Conservation (phyloP, 2,797 vertebrate genomes). For the Lagocephalus sceleratus region DNA sequence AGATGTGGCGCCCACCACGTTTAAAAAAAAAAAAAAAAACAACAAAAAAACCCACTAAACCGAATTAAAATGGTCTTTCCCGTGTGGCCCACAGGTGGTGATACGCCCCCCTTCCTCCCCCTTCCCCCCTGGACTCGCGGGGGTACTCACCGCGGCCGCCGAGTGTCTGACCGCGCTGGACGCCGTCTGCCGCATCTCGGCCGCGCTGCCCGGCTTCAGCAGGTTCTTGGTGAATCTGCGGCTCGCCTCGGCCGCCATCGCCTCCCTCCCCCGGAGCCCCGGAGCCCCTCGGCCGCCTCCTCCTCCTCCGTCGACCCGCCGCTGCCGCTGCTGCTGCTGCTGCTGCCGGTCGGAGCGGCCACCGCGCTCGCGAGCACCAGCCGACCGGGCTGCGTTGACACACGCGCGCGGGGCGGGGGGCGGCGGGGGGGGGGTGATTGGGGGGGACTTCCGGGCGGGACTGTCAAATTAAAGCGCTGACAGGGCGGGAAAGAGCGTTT, state of each 20-base stretch:
- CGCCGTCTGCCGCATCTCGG: constrained; percentile 86
- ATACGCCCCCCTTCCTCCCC: constrained; percentile 8
- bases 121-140: neutral
- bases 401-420: constrained; percentile 41
- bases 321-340: too few species aligned
- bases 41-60: too few species aligned
- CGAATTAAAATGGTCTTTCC: too few species aligned
- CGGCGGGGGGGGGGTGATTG: too few species aligned
- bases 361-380: too few species aligned
- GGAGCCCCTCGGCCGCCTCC: constrained; percentile 84
- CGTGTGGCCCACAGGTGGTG: constrained; percentile 60
- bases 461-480: constrained; percentile 41
- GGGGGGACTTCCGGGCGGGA: constrained; percentile 8
- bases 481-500: fast-evolving
- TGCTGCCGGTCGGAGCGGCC: neutral
- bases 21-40: too few species aligned
- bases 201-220: constrained; percentile 87
- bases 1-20: neutral
- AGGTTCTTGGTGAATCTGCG: constrained; percentile 95
- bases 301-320: constrained; percentile 56
- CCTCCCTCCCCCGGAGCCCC: constrained; percentile 73
- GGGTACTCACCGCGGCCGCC: constrained; percentile 70
- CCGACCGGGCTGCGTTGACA: constrained; percentile 55
- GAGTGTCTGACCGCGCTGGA: constrained; percentile 76
- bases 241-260: constrained; percentile 85